These are phyloP conservation scores for Metalampra italica DNA, from an alignment of 2,888 invertebrate species.

Conservation along the genomic window DNA sequence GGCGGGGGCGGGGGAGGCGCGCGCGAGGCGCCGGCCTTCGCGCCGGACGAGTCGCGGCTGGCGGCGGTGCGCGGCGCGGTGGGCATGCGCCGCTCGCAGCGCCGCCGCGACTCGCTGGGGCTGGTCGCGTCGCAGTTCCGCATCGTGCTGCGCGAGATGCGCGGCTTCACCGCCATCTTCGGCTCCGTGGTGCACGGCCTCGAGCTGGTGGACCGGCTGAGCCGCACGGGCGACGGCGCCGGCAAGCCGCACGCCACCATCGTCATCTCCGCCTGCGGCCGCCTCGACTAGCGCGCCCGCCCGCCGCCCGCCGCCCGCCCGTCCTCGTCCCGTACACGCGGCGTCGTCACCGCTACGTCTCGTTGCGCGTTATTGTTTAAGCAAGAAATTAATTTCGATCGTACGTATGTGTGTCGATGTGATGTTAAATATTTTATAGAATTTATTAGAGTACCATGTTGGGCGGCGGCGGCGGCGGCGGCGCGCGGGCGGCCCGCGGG, in stretches of 20 bases:
- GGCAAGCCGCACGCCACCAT: slow-evolving; percentile 82
- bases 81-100: slow-evolving; percentile 89
- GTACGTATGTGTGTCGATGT: slow-evolving; percentile 24
- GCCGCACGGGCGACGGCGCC: slow-evolving; percentile 27
- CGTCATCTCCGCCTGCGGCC: slow-evolving; percentile 86
- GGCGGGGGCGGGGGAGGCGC: slow-evolving; percentile 85
- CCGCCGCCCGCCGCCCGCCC: background rate
- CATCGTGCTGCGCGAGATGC: slow-evolving; percentile 88
- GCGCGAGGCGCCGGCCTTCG: slow-evolving; percentile 86
- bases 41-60: slow-evolving; percentile 89
- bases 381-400: no score
- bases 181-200: slow-evolving; percentile 89
- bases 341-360: background rate
- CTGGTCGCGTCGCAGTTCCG: slow-evolving; percentile 92
- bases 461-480: background rate
- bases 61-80: slow-evolving; percentile 87
- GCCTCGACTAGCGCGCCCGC: slow-evolving; percentile 74
- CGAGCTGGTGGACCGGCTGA: slow-evolving; percentile 87
- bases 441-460: background rate
- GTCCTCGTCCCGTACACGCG: background rate
- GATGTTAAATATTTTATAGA: background rate
- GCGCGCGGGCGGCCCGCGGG: background rate
- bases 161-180: slow-evolving; percentile 90
- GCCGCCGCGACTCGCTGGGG: slow-evolving; percentile 87
- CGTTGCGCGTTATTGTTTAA: no score